Base-by-base conservation (phyloP, 2,888 invertebrate genomes). In the Dolichopus griseipennis region DNA sequence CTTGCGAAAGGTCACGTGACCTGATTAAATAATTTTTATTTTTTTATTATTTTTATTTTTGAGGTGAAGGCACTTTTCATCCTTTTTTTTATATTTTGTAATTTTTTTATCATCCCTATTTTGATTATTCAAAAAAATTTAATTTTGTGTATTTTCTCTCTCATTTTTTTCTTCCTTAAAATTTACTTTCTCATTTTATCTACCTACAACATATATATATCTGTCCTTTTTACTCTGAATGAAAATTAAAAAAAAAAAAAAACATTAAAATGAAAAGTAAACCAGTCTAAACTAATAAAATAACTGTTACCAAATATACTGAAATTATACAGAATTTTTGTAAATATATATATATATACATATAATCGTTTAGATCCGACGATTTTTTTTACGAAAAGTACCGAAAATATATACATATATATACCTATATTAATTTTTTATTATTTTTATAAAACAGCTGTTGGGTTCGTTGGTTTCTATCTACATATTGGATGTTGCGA, bases 1-100 rank as follows among this genome's bases (percentile, higher is more conserved):
- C 52, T 52, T 52, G 52, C 18, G 52, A 15, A 52, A 52, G 52
- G 52, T 52, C 52, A 52, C 52, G 52, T 52, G 52, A 52, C 52
- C 52, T 52, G 52, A 52, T 52, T 52, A 12, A 12, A 18, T n/a
- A 52, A 18, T 15, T 43, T 3, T 43, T 52, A 6, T 52, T 52
- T 52, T n/a, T 15, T 52, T 52, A 18, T 52, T 52, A 2, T 52
- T 52, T 6, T 52, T 18, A 2, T 2, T 52, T 52, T 18, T 52
- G 6, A 52, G 52, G 52, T 52, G 52, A 52, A 52, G 52, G 52
- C n/a, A 52, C 52, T 52, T 52, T 52, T 18, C 9, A 18, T 18
- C 52, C 18, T 52, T 52, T 12, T 12, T 52, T 52, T 52, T 5
- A 27, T 27, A n/a, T n/a, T n/a, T n/a, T n/a, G n/a, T n/a, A n/a